Base-by-base conservation (phyloP, 1,140 invertebrate genomes). In the Laodelphax striatellus region DNA sequence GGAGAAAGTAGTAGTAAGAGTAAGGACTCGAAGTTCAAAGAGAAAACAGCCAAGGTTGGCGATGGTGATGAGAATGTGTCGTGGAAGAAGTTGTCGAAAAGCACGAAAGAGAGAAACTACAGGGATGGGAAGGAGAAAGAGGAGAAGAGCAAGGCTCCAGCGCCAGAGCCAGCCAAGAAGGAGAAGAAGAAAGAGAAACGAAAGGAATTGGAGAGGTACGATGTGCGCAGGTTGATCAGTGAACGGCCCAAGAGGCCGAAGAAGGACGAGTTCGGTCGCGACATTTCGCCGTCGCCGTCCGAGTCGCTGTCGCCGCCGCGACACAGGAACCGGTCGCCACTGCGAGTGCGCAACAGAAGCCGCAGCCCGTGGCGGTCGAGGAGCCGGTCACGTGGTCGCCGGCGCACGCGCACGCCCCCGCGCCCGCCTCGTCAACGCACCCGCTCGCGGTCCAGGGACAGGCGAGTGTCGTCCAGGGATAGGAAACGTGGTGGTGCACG, bases 21-120 rank as follows among this genome's bases (percentile, higher is more conserved):
- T 66, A 71, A 68, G 53, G 19, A 11, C 55, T 67, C 68, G 63
- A 75, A 71, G 21, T 52, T 74, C 75, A 65, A 78, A 71, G 65
- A 73, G 71, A 68, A 75, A 72, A 66, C 70, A 34, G n/a, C 64
- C 24, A 61, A 60, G 52, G 60, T 57, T 31, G 61, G 60, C 41
- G 60, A 62, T 5, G 69, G 62, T 61, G 13, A 55, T 24, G 75
- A 69, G 65, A 69, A 74, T 53, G 71, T 82, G 24, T 73, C 81
- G 0, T 94, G 92, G 75, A 92, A 91, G 66, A 90, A 91, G 70
- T 73, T 88, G 1, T 86, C 86, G 10, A 90, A 87, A 68, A 85
- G 74, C 64, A 84, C 82, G 6, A 90, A 90, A 69, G 88, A 88
- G 63, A 74, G 90, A 56, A 90, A 88, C 66, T 94, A 92, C 68